Evolutionary conservation across 2,797 vertebrate genomes (phyloP).

Genomic region (Liasis olivaceus): DNA sequence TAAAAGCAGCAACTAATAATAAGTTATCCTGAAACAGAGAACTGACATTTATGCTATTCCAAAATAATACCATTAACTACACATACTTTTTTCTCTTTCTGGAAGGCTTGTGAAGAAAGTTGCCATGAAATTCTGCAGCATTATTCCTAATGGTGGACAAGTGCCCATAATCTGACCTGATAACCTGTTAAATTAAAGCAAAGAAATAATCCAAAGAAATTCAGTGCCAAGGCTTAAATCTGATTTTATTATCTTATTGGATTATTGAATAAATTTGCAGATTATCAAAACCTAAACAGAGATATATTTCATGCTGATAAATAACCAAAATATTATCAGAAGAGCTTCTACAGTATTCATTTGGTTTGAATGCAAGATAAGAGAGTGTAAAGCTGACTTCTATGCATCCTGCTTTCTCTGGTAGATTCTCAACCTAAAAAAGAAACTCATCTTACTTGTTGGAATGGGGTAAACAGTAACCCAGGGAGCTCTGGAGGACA

Average conservation of each 20-base stretch:
- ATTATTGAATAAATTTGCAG: background rate
- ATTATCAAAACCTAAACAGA: background rate
- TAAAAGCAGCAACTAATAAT: background rate
- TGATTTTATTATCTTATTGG: background rate
- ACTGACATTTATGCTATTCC: background rate
- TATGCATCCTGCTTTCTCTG: background rate
- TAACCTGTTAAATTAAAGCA: conserved; percentile 71
- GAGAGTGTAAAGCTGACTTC: background rate
- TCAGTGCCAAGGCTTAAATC: background rate
- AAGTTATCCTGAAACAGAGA: background rate
- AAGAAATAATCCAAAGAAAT: background rate
- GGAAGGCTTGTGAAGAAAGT: conserved; percentile 82
- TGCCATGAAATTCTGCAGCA: conserved; percentile 84
- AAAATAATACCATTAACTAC: conserved; percentile 10
- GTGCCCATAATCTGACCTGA: conserved; percentile 81
- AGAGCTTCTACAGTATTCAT: background rate
- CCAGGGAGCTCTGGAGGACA: background rate
- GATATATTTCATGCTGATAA: background rate
- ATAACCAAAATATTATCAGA: background rate
- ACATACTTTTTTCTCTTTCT: conserved; percentile 81
- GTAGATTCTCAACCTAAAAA: background rate
- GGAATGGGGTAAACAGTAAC: background rate
- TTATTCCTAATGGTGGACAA: conserved; percentile 85
- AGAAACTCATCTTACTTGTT: background rate
- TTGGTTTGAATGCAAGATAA: background rate